Percentiles rank a stretch among this genome's conserved stretches.
These are phyloP conservation scores for Trissolcus brochymenae DNA, from an alignment of 2,888 invertebrate species.

Conservation along the genomic window DNA sequence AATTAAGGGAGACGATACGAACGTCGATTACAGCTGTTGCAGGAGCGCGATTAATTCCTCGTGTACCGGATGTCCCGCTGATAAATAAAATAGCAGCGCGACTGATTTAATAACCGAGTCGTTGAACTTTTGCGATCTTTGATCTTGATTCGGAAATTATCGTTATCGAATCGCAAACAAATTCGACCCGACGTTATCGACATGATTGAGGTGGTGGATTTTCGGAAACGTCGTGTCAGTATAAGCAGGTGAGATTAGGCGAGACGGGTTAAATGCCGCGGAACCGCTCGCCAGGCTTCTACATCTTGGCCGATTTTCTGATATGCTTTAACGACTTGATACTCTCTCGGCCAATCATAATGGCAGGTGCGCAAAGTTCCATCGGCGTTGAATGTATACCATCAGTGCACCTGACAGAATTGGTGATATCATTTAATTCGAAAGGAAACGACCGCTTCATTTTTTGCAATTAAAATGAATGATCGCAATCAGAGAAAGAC, in stretches of 20 bases:
- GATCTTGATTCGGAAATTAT: too few relatives aligned
- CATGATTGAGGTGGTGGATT: too few relatives aligned
- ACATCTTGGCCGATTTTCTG: slow-evolving; percentile 33
- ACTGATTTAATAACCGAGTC: slow-evolving; percentile 46
- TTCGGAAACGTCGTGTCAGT: neutral
- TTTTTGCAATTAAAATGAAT: slow-evolving; percentile 40
- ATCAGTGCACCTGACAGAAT: slow-evolving; percentile 42
- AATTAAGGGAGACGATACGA: slow-evolving; percentile 28
- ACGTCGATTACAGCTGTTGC: slow-evolving; percentile 48
- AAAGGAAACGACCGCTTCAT: slow-evolving; percentile 42
- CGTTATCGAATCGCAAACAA: too few relatives aligned
- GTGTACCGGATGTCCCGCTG: slow-evolving; percentile 50
- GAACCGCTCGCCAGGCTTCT: neutral
- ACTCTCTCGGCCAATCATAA: slow-evolving; percentile 36
- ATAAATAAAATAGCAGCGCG: slow-evolving; percentile 35
- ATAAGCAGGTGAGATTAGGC: slow-evolving; percentile 55
- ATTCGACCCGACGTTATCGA: too few relatives aligned
- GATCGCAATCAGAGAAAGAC: slow-evolving; percentile 24
- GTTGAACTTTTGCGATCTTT: slow-evolving; percentile 34
- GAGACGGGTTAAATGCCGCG: slow-evolving; percentile 19
- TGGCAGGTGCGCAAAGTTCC: slow-evolving; percentile 46
- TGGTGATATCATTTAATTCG: slow-evolving; percentile 46
- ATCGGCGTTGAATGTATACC: slow-evolving; percentile 26
- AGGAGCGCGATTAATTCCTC: slow-evolving; percentile 47
- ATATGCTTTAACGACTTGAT: slow-evolving; percentile 41